Evolutionary conservation across 2,888 invertebrate species (phyloP).

Genomic region (Epiblema foenella): DNA sequence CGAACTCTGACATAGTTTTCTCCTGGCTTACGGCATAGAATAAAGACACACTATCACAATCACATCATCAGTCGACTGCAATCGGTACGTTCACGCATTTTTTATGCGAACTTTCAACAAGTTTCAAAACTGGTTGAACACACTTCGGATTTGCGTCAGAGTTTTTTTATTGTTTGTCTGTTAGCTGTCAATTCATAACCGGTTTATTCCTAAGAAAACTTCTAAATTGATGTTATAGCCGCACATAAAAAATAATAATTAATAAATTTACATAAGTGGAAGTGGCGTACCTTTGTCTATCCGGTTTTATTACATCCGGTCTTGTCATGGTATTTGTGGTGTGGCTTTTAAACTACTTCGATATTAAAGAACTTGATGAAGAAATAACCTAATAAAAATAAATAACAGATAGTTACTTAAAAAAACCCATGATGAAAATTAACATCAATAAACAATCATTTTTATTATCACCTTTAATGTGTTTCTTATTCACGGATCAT

Average conservation of each 20-base stretch:
- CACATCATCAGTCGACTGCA: background rate
- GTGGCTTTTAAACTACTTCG: background rate
- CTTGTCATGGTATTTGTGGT: background rate
- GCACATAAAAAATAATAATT: background rate
- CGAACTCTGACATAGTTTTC: no score
- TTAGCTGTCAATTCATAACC: background rate
- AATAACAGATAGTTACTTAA: no score
- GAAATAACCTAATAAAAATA: no score
- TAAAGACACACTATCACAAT: background rate
- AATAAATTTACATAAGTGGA: background rate
- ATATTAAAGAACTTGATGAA: background rate
- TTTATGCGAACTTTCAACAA: constrained; percentile 26
- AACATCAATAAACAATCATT: no score
- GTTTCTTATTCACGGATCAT: no score
- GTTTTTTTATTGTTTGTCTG: constrained; percentile 28
- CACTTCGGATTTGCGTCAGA: constrained; percentile 26
- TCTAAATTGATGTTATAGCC: background rate
- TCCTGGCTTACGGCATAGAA: background rate
- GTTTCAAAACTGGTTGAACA: constrained; percentile 1
- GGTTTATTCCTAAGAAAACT: constrained; percentile 10
- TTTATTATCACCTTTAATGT: no score
- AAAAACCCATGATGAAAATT: no score
- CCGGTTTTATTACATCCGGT: background rate
- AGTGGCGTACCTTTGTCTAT: background rate
- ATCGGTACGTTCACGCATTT: background rate